Evolutionary conservation across 2,113 vertebrate genomes (phyloP), one percentile per base, ranked within the genome.

Genomic region (Sciurus niger): DNA sequence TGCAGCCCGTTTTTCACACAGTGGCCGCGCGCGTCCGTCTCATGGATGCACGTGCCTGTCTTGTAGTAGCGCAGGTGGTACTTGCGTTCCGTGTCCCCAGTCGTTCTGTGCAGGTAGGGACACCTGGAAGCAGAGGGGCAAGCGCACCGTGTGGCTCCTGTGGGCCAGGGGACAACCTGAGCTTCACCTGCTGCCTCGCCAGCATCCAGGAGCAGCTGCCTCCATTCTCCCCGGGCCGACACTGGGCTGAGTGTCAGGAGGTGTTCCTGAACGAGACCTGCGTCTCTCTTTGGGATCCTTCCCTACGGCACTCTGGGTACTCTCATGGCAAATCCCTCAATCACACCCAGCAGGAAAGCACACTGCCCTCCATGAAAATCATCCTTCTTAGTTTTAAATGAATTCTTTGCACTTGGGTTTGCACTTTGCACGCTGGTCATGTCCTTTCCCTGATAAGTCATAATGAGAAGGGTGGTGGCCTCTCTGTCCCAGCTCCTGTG

Each of bases 41-140:
- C 99, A 34, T 99, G 99, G 98, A 99, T 99, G 97, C 99, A 99
- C 22, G 99, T 99, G 97, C 99, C 99, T 2, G 99, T 99, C 98
- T 99, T 99, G 98, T 99, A 99, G 97, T 99, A 99, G 96, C 99
- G 99, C 96, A 99, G 99, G 98, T 99, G 99, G 98, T 99, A 99
- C 97, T 99, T 99, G 98, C 99, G 99, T 98, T 99, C 99, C 2
- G 99, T 99, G 98, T 99, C 99, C 78, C 99, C 99, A 9, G 99
- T 99, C 68, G 99, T 99, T 94, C 99, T 99, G 98, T 99, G 99
- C 97, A 99, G 98, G 97, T 99, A 99, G 5, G 99, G 99, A 93
- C 99, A 99, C 98, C 99, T 99, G 90, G 90, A 70, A 76, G 97
- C 2, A 98, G 79, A 97, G 86, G 89, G 93, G 25, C 40, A 4